Conservation (phyloP, 2,888 invertebrate species). For the Thumatha senex region DNA sequence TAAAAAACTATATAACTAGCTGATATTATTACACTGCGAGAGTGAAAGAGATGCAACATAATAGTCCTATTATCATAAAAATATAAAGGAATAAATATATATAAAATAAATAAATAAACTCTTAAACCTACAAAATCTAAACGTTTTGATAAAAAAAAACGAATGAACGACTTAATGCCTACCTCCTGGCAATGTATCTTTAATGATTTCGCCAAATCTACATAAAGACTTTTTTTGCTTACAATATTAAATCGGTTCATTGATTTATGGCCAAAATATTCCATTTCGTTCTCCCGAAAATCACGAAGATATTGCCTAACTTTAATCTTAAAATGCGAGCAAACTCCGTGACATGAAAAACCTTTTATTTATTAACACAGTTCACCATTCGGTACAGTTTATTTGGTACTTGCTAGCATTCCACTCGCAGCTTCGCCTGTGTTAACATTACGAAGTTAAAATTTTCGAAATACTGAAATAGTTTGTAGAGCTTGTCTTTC, state of each 20-base stretch:
- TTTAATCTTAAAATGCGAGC: slow-evolving; percentile 43
- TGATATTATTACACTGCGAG: too few relatives aligned
- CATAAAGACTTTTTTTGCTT: slow-evolving; percentile 13
- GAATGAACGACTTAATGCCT: not conserved
- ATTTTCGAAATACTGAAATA: too few relatives aligned
- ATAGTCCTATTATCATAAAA: too few relatives aligned
- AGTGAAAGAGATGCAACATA: too few relatives aligned
- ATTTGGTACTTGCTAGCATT: slow-evolving; percentile 36
- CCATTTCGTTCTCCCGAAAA: slow-evolving; percentile 28
- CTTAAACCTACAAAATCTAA: too few relatives aligned
- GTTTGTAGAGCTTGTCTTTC: too few relatives aligned
- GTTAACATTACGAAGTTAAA: too few relatives aligned
- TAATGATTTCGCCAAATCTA: slow-evolving; percentile 7
- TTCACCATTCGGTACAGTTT: slow-evolving; percentile 50
- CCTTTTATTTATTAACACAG: slow-evolving; percentile 59
- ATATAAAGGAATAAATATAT: too few relatives aligned
- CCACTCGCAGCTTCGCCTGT: too few relatives aligned
- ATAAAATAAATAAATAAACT: too few relatives aligned
- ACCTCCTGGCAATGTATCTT: not conserved
- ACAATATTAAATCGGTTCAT: slow-evolving; percentile 25
- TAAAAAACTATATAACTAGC: too few relatives aligned
- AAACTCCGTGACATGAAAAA: slow-evolving; percentile 58
- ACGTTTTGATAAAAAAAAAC: not conserved
- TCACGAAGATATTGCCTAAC: slow-evolving; percentile 32
- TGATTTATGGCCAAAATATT: slow-evolving; percentile 35